Conservation (phyloP, 64 coral and sea anemone species). For the Catalaphyllia jardinei region DNA sequence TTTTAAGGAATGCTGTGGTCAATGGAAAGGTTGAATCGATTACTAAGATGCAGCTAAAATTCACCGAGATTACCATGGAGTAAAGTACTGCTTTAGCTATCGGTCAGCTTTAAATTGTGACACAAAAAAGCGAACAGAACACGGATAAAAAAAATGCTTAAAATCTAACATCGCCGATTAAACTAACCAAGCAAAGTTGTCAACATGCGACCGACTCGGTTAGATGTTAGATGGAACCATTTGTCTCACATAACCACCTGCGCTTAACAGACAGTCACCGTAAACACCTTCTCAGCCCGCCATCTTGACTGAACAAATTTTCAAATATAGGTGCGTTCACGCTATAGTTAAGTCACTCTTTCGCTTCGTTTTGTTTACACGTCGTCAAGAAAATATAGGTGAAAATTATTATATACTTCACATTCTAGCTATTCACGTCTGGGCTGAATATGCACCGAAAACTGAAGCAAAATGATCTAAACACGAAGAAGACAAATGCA, state of each 20-base stretch:
- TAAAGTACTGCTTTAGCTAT: background rate
- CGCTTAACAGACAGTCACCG: background rate
- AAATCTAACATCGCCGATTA: background rate
- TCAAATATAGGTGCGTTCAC: slow-evolving; percentile 41
- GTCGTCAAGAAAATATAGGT: background rate
- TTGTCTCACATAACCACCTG: slow-evolving; percentile 26
- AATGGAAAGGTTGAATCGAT: background rate
- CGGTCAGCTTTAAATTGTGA: background rate
- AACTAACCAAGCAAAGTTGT: background rate
- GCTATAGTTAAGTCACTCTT: slow-evolving; percentile 10
- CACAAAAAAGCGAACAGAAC: background rate
- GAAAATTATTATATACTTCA: background rate
- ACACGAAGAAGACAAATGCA: background rate
- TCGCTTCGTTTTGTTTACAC: background rate
- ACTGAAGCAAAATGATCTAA: background rate
- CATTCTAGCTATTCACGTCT: background rate
- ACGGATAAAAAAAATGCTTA: background rate
- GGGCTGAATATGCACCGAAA: background rate
- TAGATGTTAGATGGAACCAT: slow-evolving; percentile 5
- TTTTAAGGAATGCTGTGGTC: background rate
- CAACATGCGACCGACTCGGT: background rate
- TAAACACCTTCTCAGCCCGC: slow-evolving; percentile 20
- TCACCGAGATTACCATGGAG: background rate
- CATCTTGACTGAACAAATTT: slow-evolving; percentile 49
- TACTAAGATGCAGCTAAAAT: background rate